A percentile compares a stretch with the other conserved stretches of the same genome.
Conservation (phyloP, 2,888 invertebrate species). For the Tipula helvola region DNA sequence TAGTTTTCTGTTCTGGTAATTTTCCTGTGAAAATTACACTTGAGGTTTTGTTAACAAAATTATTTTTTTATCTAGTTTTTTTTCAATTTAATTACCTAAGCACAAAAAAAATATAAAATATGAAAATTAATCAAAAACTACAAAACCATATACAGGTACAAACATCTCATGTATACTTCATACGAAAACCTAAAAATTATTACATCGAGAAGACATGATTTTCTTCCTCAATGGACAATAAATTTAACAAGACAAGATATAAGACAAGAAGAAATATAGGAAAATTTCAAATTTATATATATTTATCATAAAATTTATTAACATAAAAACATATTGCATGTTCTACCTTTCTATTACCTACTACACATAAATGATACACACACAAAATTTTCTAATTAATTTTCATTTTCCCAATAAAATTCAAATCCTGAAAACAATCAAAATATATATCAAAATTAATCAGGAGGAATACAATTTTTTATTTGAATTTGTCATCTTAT, state of each 20-base stretch:
- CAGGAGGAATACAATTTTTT: neutral
- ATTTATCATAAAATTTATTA: neutral
- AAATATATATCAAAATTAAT: neutral
- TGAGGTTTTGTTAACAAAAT: neutral
- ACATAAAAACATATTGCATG: neutral
- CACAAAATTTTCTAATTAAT: neutral
- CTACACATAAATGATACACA: neutral
- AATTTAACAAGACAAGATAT: neutral
- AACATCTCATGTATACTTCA: neutral
- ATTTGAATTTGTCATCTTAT: neutral
- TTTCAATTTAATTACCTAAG: neutral
- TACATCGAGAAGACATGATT: neutral
- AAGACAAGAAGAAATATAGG: neutral
- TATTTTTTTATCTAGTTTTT: neutral
- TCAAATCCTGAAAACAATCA: neutral
- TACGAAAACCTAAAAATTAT: neutral
- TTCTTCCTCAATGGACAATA: neutral
- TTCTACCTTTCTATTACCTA: neutral
- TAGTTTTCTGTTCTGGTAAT: constrained; percentile 4
- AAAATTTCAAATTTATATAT: neutral
- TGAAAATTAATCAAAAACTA: neutral
- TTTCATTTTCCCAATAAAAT: neutral
- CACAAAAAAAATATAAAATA: neutral
- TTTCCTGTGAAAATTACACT: neutral
- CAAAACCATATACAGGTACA: neutral